phyloP scores from a whole-genome alignment of 1,140 invertebrate genomes.

The Chlorops oryzae region DNA sequence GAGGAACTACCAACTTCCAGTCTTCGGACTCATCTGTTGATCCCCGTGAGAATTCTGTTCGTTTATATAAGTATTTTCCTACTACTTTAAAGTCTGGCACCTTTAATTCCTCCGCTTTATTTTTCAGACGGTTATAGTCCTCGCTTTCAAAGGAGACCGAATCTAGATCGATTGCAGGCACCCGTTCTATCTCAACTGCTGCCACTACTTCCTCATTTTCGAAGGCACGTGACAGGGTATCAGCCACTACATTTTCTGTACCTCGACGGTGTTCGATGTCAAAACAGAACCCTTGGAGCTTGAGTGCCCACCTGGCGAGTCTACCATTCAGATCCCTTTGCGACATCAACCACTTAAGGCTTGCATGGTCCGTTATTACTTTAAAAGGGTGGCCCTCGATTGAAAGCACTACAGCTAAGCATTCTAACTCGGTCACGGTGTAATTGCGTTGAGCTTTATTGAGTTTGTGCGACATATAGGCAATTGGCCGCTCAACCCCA shows the following conservation, averaged over 20 bases:
- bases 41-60: not conserved
- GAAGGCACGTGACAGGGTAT: conserved; percentile 3
- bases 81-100: conserved; percentile 13
- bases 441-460: conserved; percentile 13
- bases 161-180: conserved; percentile 5
- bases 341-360: too few species aligned
- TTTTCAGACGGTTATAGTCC: conserved; percentile 9
- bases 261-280: not conserved
- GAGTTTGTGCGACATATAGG: conserved; percentile 23
- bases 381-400: conserved; percentile 14
- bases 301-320: not conserved
- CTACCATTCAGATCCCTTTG: not conserved
- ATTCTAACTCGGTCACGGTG: conserved; percentile 8
- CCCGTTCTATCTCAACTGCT: conserved; percentile 5
- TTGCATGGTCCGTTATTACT: not conserved
- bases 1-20: not conserved
- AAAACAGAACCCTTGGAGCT: not conserved
- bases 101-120: conserved; percentile 4
- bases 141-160: conserved; percentile 3
- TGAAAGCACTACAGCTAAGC: conserved; percentile 6
- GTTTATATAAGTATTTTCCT: conserved; percentile 12
- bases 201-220: not conserved
- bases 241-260: not conserved
- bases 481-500: conserved; percentile 20
- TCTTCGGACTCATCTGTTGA: not conserved